These are phyloP conservation scores for Enteromius thamalakanensis DNA, from an alignment of 2,797 vertebrate species.

Conservation along the genomic window DNA sequence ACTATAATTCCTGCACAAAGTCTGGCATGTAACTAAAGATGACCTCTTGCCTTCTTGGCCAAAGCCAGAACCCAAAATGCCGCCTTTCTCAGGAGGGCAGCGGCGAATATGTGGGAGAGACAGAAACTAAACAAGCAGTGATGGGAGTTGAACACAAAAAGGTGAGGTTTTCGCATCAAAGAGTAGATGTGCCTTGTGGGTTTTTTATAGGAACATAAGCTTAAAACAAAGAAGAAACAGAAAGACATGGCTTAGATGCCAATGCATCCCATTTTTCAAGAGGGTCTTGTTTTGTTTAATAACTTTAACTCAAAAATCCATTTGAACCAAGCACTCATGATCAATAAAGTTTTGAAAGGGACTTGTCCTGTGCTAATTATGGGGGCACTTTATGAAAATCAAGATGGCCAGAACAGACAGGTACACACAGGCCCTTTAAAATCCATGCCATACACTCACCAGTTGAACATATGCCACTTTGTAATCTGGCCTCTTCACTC, in stretches of 20 bases:
- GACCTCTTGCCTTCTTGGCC: conserved; percentile 60
- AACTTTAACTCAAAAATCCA: conserved; percentile 46
- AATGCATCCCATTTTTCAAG: conserved; percentile 1
- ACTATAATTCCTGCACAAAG: conserved; percentile 66
- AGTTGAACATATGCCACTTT: conserved; percentile 96
- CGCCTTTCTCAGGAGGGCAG: conserved; percentile 58
- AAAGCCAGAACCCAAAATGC: conserved; percentile 56
- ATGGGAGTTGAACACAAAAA: conserved; percentile 58
- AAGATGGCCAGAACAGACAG: conserved; percentile 17
- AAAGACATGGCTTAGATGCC: conserved; percentile 40
- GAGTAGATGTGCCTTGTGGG: conserved; percentile 52
- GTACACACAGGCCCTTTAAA: conserved; percentile 10
- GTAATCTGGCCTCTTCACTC: conserved; percentile 90
- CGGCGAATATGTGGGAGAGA: conserved; percentile 48
- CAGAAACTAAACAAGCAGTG: conserved; percentile 57
- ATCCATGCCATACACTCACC: conserved; percentile 79
- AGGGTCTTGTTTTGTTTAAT: conserved; percentile 57
- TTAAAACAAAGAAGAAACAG: conserved; percentile 57
- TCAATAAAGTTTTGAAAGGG: conserved; percentile 26
- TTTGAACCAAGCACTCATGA: conserved; percentile 27
- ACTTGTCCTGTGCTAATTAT: conserved; percentile 52
- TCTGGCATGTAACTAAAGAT: conserved; percentile 69
- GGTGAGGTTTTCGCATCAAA: conserved; percentile 61
- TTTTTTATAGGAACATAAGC: conserved; percentile 45
- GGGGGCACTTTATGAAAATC: conserved; percentile 7